Evolutionary conservation across 2,888 invertebrate genomes (phyloP), one percentile per base, ranked within the genome.

Genomic region (Pollenia angustigena): DNA sequence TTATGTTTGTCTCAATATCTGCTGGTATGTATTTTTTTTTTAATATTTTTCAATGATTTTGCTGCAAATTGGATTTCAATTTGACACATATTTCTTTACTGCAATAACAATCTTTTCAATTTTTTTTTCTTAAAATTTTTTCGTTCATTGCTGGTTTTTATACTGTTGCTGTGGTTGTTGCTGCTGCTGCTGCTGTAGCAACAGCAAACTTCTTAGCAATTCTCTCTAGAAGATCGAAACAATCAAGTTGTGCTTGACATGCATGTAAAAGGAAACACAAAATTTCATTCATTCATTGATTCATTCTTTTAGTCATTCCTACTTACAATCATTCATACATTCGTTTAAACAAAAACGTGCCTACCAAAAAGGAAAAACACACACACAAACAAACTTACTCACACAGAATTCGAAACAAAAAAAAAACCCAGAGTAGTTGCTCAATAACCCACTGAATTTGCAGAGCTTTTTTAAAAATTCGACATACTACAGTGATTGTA

Each of bases 211-310:
- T 82, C 84, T 87, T 87, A 87, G 74, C 54, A 87, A 81, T 87
- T 66, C 66, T 52, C 76, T 79, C 62, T 71, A 50, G 64, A 52
- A 81, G 87, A 87, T 87, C 81, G 72, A 78, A 87, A 87, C 84
- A 84, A 84, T 87, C 84, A 87, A 81, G 78, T 87, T 84, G 87
- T 87, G 87, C 87, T 87, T 87, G 87, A 87, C 87, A 87, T 84
- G 84, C 81, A 78, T 87, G 81, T 74, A 81, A 76, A 78, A 74
- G 60, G 68, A 79, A 74, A 72, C 40, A 76, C 82, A 69, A 68
- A 81, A 81, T 72, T 84, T 81, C 82, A 74, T 79, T 72, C 60
- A 84, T 81, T 76, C 81, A 78, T 40, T 72, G 40, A 54, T 9
- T 64, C 64, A 48, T 7, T n/a, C 66, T 46, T 9, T 42, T 10